Evolutionary conservation across 1,140 invertebrate species (phyloP), one percentile per base, ranked within the genome.

Genomic region (Caenorhabditis briggsae): DNA sequence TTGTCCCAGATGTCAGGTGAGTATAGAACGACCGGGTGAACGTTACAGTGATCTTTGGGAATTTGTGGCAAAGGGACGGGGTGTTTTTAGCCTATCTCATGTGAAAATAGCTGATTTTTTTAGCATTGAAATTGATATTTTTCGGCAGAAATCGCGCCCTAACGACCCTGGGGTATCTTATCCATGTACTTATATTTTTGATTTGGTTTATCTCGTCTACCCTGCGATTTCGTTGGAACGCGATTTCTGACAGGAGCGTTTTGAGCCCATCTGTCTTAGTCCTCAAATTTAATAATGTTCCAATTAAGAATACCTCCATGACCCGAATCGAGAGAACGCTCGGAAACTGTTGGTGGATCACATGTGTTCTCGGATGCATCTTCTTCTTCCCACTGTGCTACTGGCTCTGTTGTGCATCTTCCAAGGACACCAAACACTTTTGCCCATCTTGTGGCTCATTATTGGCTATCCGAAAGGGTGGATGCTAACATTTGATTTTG

Each of bases 371-470:
- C 18, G 64, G 64, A 70, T 70, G 33, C 14, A 16, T 70, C 41
- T 70, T 70, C 33, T 70, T 70, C 64, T 70, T 14, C 5, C 64
- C 64, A 43, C 11, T 70, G 14, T 70, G 64, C 41, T 70, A 70
- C 41, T 70, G 64, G 64, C 16, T 70, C 5, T 70, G 64, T 14
- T 70, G 64, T 46, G 64, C 20, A 11, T 70, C 64, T 18, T 70
- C 64, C 3, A 70, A 70, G 41, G 64, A 70, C 23, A 70, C 41
- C 12, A 70, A 18, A 46, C 64, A 70, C 18, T 70, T 43, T 18
- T 70, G 64, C 8, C 64, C 64, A 20, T 70, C 64, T 5, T 70
- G 64, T n/a, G 64, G 64, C 7, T 43, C 33, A 18, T 7, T 70
- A 14, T 18, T 70, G 20, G 33, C 33, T 18, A 18, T 70, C 16